A percentile compares a stretch with the other conserved stretches of the same genome.
phyloP scores from a whole-genome alignment of 1,140 invertebrate species.

The Microplitis demolitor region DNA sequence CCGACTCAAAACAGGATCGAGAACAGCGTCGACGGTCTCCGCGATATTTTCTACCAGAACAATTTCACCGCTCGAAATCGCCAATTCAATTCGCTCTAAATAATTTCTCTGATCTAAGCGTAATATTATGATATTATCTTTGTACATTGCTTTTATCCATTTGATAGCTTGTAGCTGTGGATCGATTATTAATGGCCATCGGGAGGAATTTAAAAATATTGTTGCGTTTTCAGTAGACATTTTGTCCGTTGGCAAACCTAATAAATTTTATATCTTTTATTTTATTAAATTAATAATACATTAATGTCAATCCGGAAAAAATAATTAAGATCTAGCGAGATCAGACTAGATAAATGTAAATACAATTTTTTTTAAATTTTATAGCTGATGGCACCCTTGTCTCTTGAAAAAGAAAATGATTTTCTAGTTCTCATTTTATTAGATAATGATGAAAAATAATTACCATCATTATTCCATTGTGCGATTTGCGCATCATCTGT shows the following conservation, averaged over 20 bases:
- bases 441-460: neutral
- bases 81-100: conserved; percentile 82
- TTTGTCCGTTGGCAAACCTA: conserved; percentile 81
- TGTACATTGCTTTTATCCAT: conserved; percentile 90
- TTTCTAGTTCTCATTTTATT: too few species aligned
- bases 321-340: too few species aligned
- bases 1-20: conserved; percentile 87
- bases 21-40: conserved; percentile 86
- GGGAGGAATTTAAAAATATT: conserved; percentile 84
- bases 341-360: too few species aligned
- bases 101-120: conserved; percentile 82
- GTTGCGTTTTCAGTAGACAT: conserved; percentile 96
- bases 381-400: too few species aligned
- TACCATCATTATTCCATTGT: conserved; percentile 89
- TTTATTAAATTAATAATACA: too few species aligned
- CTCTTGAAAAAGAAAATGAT: too few species aligned
- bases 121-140: conserved; percentile 73
- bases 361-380: too few species aligned
- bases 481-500: conserved; percentile 92
- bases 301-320: too few species aligned
- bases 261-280: neutral
- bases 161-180: conserved; percentile 92
- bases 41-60: conserved; percentile 89
- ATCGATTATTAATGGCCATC: conserved; percentile 96
- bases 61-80: conserved; percentile 74